Evolutionary conservation across 2,888 invertebrate species (phyloP).

Genomic region (Hybos culiciformis): DNA sequence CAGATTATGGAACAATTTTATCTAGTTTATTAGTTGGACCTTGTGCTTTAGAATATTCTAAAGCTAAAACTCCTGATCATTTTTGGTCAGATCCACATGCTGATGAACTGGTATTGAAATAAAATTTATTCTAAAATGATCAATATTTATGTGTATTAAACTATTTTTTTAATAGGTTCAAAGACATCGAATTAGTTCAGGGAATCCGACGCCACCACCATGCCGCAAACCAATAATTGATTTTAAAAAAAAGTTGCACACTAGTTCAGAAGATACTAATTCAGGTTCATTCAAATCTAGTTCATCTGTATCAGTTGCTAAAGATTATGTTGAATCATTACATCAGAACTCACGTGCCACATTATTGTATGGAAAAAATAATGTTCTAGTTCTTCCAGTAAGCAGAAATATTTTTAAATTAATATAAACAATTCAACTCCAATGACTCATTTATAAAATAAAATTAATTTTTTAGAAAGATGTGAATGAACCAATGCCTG

Average conservation of each 20-base stretch:
- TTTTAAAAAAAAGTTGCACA: constrained; percentile 56
- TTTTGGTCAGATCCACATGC: constrained; percentile 90
- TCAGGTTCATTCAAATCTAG: constrained; percentile 29
- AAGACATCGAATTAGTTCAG: constrained; percentile 59
- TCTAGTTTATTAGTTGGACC: constrained; percentile 85
- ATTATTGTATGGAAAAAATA: constrained; percentile 86
- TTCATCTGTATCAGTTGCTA: constrained; percentile 43
- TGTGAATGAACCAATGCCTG: constrained; percentile 68
- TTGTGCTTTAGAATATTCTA: constrained; percentile 82
- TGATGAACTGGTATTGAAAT: constrained; percentile 69
- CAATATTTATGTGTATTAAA: neutral
- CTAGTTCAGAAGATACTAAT: constrained; percentile 60
- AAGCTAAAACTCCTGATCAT: constrained; percentile 75
- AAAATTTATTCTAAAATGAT: neutral
- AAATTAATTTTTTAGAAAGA: constrained; percentile 45
- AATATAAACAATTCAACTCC: neutral
- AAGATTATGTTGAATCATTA: constrained; percentile 87
- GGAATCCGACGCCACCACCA: constrained; percentile 62
- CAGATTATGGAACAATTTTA: constrained; percentile 79
- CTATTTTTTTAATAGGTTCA: constrained; percentile 34
- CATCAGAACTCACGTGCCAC: constrained; percentile 85
- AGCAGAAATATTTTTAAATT: constrained; percentile 34
- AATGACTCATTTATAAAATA: neutral
- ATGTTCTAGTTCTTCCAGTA: constrained; percentile 74
- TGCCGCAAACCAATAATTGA: constrained; percentile 58